Evolutionary conservation across 2,888 invertebrate genomes (phyloP), one percentile per base, ranked within the genome.

Genomic region (Zootermopsis nevadensis): DNA sequence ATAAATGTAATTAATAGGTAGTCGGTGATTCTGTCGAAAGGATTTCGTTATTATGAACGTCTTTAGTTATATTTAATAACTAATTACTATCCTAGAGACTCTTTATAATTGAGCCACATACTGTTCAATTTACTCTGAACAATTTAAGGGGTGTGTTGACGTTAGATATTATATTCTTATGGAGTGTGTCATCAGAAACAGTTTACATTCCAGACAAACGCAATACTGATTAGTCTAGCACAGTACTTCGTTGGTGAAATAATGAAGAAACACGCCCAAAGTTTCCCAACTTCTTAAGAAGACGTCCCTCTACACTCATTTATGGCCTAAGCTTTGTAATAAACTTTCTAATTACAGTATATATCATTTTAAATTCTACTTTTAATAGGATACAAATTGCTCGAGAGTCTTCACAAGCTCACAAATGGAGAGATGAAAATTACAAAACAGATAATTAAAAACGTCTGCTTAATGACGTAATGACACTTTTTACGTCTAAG

Each of bases 351-450:
- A 76, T 76, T 76, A 35, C 30, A 27, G 27, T 76, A 27, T 76
- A 74, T 33, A 76, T 76, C 76, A 76, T 42, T 35, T 42, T 10
- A 38, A 74, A n/a, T 42, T 42, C 48, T 42, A 27, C 48, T 42
- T 76, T 76, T 76, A 76, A 76, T 76, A 76, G 27, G 42, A 76
- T 42, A 42, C 27, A 24, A 76, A 42, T 42, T n/a, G 60, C n/a
- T 60, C 12, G 15, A 15, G 15, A 48, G 2, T 12, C 15, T 48
- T 12, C 19, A 48, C 48, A 15, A 0, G 19, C 48, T 19, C 15
- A 48, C 12, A 48, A 48, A 48, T 48, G 48, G 19, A 48, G 48
- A 60, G 60, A n/a, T 60, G n/a, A 6, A 60, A 27, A 60, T 60
- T 60, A 27, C 60, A 60, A 27, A 48, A n/a, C 60, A 60, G 27